Percentiles rank a stretch among this genome's conserved stretches.
Evolutionary conservation across 2,797 vertebrate species (phyloP).

Genomic region (Myotis vivesi): DNA sequence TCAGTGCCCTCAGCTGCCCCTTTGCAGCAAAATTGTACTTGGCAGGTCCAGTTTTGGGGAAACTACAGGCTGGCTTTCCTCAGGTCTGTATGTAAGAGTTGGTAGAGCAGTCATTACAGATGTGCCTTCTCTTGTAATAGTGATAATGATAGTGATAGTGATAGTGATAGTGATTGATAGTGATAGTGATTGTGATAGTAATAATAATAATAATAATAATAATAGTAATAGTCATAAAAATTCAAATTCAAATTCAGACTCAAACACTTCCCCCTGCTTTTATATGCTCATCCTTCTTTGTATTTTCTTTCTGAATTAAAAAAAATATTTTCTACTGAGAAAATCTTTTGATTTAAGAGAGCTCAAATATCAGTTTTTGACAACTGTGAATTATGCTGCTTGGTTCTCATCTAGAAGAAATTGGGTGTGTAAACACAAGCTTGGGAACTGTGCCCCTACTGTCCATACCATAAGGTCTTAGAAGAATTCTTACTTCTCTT

Average conservation of each 20-base stretch:
- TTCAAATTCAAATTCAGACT: neutral
- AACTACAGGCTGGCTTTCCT: neutral
- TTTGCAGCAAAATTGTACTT: neutral
- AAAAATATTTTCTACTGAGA: neutral
- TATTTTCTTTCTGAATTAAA: neutral
- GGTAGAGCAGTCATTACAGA: fast-evolving
- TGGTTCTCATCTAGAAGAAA: neutral
- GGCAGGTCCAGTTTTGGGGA: neutral
- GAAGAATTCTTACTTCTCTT: neutral
- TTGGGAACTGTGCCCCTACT: neutral
- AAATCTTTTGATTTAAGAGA: fast-evolving
- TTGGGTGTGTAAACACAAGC: fast-evolving
- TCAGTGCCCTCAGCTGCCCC: fast-evolving
- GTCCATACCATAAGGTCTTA: neutral
- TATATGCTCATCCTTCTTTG: neutral
- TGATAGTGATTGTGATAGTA: fast-evolving
- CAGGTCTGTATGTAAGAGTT: fast-evolving
- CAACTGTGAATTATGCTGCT: neutral
- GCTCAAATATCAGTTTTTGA: neutral
- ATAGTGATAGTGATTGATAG: fast-evolving
- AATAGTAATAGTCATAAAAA: neutral
- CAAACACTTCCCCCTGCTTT: neutral
- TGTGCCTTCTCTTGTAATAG: neutral
- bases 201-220: too few species aligned
- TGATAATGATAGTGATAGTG: fast-evolving